These are phyloP conservation scores for Stichopus chloronotus DNA, from an alignment of 35 echinoderm and acorn worm species.

Conservation along the genomic window DNA sequence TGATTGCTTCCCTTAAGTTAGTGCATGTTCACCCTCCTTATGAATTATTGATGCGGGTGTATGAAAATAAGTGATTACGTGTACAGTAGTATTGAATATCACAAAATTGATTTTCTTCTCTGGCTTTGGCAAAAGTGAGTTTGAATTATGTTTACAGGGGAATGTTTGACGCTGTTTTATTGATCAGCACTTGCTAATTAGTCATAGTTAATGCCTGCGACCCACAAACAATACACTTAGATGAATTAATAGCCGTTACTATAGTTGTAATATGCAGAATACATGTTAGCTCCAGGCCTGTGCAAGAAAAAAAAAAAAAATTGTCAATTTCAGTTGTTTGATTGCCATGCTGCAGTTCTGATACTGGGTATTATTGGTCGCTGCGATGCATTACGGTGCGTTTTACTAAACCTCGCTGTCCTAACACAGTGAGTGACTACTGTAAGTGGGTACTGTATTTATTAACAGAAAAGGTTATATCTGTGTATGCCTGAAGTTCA, in stretches of 20 bases:
- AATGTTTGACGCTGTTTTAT: slow-evolving; percentile 48
- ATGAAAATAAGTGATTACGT: slow-evolving; percentile 50
- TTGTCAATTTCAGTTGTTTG: not conserved
- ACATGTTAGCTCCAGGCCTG: not conserved
- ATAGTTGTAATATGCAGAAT: not conserved
- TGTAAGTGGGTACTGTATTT: no score
- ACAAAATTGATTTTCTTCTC: slow-evolving; percentile 50
- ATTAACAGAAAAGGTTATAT: no score
- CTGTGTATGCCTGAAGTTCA: no score
- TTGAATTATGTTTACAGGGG: slow-evolving; percentile 53
- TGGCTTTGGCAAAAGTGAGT: slow-evolving; percentile 43
- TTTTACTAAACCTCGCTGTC: not conserved
- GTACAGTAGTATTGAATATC: slow-evolving; percentile 41
- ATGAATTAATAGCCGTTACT: slow-evolving; percentile 27
- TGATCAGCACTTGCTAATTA: slow-evolving; percentile 24
- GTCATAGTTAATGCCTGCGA: slow-evolving; percentile 50
- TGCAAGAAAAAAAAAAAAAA: not conserved
- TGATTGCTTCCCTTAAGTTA: not conserved
- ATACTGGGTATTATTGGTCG: not conserved
- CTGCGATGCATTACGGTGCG: not conserved
- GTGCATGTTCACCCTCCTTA: not conserved
- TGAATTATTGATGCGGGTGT: slow-evolving; percentile 54
- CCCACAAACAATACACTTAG: slow-evolving; percentile 46
- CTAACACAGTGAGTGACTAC: not conserved
- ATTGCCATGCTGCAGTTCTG: not conserved